phyloP scores from a whole-genome alignment of 1,140 invertebrate species.

The Drosophila melanogaster region Release_6_plus_ISO1_MT NT_033777.3:21565501-21566000 shows the following conservation, averaged over 20 bases:
- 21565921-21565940: not conserved
- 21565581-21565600: slow-evolving; percentile 54
- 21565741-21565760: slow-evolving; percentile 19
- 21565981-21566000: slow-evolving; percentile 64
- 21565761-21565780: slow-evolving; percentile 17
- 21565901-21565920: not conserved
- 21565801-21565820: slow-evolving; percentile 43
- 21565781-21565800: slow-evolving; percentile 57
- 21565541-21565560: slow-evolving; percentile 4
- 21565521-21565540: not conserved
- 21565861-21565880: slow-evolving; percentile 1
- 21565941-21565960: not conserved
- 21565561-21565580: slow-evolving; percentile 56
- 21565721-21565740: slow-evolving; percentile 40
- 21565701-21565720: slow-evolving; percentile 76
- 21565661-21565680: slow-evolving; percentile 84
- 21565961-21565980: slow-evolving; percentile 16
- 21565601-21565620: slow-evolving; percentile 37
- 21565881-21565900: not conserved
- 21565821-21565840: slow-evolving; percentile 39
- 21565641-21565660: slow-evolving; percentile 80
- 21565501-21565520: slow-evolving; percentile 35
- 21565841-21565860: slow-evolving; percentile 62
- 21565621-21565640: slow-evolving; percentile 74
- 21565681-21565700: slow-evolving; percentile 84